A percentile compares a stretch with the other conserved stretches of the same genome.
phyloP scores from a whole-genome alignment of 1,140 invertebrate genomes.

The Schmidtea mediterranea region DNA sequence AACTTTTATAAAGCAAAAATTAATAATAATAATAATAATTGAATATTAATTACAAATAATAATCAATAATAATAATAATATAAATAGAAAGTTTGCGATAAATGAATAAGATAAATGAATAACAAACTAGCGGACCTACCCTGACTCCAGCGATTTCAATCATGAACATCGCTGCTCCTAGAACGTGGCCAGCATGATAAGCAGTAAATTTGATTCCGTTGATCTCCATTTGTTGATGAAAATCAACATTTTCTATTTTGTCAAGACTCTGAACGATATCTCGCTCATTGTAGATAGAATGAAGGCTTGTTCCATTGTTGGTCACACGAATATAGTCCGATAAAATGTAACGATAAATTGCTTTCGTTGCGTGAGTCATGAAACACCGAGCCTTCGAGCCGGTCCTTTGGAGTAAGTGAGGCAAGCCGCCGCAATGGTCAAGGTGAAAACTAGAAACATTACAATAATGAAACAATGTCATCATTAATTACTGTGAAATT shows the following conservation, averaged over 20 bases:
- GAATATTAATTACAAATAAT: no score
- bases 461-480: neutral
- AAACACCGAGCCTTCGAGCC: conserved; percentile 89
- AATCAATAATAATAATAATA: no score
- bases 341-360: conserved; percentile 88
- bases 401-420: conserved; percentile 90
- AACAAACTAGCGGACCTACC: no score
- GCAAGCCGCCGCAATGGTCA: conserved; percentile 85
- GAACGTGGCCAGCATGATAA: conserved; percentile 84
- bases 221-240: conserved; percentile 52
- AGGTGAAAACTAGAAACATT: conserved; percentile 49
- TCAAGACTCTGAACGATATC: conserved; percentile 92
- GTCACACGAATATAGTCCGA: conserved; percentile 38
- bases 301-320: conserved; percentile 14
- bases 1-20: no score
- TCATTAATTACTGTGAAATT: conserved; percentile 54
- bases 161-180: conserved; percentile 99
- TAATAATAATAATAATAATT: no score
- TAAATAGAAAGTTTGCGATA: no score
- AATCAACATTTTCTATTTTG: conserved; percentile 43
- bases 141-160: conserved; percentile 94
- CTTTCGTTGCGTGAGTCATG: conserved; percentile 99
- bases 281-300: conserved; percentile 14
- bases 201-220: conserved; percentile 83
- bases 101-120: no score